A percentile compares a stretch with the other conserved stretches of the same genome.
phyloP scores from a whole-genome alignment of 2,113 vertebrate genomes.

The Xiphophorus maculatus region DNA sequence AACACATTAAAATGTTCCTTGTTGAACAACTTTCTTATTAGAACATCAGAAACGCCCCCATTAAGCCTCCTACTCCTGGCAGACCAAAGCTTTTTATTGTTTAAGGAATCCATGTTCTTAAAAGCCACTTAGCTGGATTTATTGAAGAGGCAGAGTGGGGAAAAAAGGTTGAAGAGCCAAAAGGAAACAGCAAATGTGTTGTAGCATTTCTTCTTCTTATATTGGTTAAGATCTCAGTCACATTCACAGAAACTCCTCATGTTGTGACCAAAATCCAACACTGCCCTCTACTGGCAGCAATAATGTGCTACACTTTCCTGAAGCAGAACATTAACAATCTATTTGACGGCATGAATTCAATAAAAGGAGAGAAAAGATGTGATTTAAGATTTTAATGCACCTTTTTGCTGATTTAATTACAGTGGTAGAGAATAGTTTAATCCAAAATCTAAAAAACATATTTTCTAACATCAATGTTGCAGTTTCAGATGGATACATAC shows the following conservation, averaged over 20 bases:
- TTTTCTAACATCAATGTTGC: too few species aligned
- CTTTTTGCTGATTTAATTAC: not conserved
- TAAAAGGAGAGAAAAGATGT: not conserved
- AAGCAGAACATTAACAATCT: not conserved
- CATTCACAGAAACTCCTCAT: not conserved
- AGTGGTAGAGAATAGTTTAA: not conserved
- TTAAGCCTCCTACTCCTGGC: constrained; percentile 39
- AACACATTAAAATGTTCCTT: constrained; percentile 23
- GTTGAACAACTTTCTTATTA: constrained; percentile 26
- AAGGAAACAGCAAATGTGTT: not conserved
- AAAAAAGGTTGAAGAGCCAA: not conserved
- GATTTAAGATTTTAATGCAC: not conserved
- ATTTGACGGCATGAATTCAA: not conserved
- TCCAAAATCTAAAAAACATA: too few species aligned
- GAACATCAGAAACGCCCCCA: constrained; percentile 39
- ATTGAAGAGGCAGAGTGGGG: constrained; percentile 13
- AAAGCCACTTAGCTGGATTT: constrained; percentile 41
- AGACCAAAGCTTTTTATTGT: constrained; percentile 29
- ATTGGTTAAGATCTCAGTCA: not conserved
- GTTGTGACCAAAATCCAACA: constrained; percentile 44
- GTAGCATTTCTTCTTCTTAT: not conserved
- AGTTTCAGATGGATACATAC: not conserved
- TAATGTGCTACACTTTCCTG: constrained; percentile 18
- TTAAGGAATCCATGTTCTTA: constrained; percentile 26
- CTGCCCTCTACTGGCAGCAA: constrained; percentile 57